Evolutionary conservation across 2,113 vertebrate genomes (phyloP), one percentile per base, ranked within the genome.

Genomic region (Chascanopsetta lugubris): DNA sequence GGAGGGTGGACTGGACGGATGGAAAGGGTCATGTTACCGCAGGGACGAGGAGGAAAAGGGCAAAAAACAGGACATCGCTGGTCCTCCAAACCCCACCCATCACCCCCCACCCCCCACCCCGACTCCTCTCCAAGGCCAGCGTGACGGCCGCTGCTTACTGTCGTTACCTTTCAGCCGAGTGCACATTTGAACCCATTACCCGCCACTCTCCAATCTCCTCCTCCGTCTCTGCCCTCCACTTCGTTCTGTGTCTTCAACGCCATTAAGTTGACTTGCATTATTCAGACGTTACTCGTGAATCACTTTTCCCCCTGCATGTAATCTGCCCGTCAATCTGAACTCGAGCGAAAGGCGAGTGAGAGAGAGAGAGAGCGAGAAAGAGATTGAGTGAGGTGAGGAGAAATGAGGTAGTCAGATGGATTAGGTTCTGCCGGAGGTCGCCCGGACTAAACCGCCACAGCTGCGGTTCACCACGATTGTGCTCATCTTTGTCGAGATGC

Each of bases 181-280:
- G 90, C 93, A 92, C 92, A 93, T 91, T 84, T 93, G 93, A 96
- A 92, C 93, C 71, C 87, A 77, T 88, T 89, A 88, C 17, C 24
- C 36, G 56, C 87, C 86, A 77, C 76, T 55, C 36, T 36, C 30
- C 46, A 36, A 22, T 20, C 45, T 61, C 17, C 15, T 15, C 60
- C 45, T 60, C 34, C 27, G 38, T 61, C 25, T 18, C 58, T 66
- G 3, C 13, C 12, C 34, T 38, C 4, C 2, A 11, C 34, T 56
- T 72, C 38, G 58, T 75, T 64, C 54, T 56, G 64, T 53, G 58
- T 79, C 61, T 78, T 91, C 89, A 89, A 71, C 93, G 93, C 93
- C 90, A 94, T 94, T 93, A 93, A 80, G 84, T 88, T 93, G 90
- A 93, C 95, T 93, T 92, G 88, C 91, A 88, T 93, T 91, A 92